Evolutionary conservation across 2,113 vertebrate genomes (phyloP).

Genomic region (Stegostoma tigrinum): DNA sequence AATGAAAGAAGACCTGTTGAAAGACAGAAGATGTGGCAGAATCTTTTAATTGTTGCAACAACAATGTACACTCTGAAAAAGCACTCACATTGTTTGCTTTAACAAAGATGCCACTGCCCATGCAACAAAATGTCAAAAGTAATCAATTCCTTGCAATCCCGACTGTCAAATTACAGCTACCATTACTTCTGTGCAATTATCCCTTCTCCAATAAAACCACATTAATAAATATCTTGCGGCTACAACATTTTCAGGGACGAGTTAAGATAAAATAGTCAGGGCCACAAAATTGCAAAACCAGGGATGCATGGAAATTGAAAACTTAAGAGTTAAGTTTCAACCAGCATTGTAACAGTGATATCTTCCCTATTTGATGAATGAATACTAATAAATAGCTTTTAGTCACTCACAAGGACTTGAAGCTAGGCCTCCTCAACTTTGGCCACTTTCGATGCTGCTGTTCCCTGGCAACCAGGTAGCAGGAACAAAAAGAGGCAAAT

Average conservation of each 20-base stretch:
- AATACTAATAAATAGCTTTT: slow-evolving; percentile 19
- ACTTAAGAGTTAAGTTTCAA: slow-evolving; percentile 14
- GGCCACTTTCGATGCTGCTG: slow-evolving; percentile 65
- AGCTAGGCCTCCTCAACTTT: slow-evolving; percentile 63
- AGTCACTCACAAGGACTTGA: slow-evolving; percentile 48
- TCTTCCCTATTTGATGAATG: neutral
- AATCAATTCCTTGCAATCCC: slow-evolving; percentile 29
- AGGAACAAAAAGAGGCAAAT: slow-evolving; percentile 52
- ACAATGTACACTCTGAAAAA: neutral
- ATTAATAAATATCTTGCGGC: slow-evolving; percentile 8
- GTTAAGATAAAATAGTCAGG: too few relatives aligned
- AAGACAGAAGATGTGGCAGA: neutral
- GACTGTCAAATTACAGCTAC: neutral
- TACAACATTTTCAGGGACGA: neutral
- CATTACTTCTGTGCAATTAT: too few relatives aligned
- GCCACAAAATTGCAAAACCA: neutral
- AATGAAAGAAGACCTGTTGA: neutral
- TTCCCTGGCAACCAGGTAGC: slow-evolving; percentile 66
- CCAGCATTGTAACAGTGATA: slow-evolving; percentile 2
- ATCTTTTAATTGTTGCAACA: neutral
- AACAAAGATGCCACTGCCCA: neutral
- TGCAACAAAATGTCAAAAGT: neutral
- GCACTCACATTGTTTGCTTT: neutral
- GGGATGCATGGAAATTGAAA: neutral
- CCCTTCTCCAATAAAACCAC: neutral